Percentiles rank a stretch among this genome's conserved stretches.
phyloP scores from a whole-genome alignment of 2,797 vertebrate species.

The Smutsia temminckii region DNA sequence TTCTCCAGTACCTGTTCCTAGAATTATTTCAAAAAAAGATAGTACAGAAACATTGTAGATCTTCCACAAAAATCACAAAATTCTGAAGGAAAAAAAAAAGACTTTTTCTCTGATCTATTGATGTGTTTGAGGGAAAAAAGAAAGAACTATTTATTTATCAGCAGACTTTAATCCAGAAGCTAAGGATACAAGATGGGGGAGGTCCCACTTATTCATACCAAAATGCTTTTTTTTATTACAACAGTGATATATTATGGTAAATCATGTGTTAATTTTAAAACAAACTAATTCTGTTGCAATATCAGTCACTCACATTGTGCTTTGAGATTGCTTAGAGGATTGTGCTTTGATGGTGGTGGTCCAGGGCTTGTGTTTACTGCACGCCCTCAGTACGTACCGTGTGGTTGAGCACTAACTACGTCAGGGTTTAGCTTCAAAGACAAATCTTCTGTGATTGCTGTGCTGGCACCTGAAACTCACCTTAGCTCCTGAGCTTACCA shows the following conservation, averaged over 20 bases:
- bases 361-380: fast-evolving
- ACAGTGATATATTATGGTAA: background rate
- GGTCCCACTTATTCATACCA: background rate
- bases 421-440: background rate
- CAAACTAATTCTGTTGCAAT: background rate
- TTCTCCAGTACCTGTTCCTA: background rate
- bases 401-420: fast-evolving
- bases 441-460: background rate
- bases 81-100: background rate
- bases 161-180: background rate
- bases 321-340: too few relatives aligned
- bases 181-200: background rate
- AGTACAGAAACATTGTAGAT: background rate
- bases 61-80: background rate
- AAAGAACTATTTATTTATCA: background rate
- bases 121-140: background rate
- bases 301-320: background rate
- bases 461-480: background rate
- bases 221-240: background rate
- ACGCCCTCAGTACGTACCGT: background rate
- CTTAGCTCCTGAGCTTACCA: background rate
- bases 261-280: background rate
- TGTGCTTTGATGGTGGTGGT: background rate
- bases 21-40: background rate
- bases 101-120: background rate